Conservation (phyloP, 2,888 invertebrate genomes). For the Cerceris ruficornis region DNA sequence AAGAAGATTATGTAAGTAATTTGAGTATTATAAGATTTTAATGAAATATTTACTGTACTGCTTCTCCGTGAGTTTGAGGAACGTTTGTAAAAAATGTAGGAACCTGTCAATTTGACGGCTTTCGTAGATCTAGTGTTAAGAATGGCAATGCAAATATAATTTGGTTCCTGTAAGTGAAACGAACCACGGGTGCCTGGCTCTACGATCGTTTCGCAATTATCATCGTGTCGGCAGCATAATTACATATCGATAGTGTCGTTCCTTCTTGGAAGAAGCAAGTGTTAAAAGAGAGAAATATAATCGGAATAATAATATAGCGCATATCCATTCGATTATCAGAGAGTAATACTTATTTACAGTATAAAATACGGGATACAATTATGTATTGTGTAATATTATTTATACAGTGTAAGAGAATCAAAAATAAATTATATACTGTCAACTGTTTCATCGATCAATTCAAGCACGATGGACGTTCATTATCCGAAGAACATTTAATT, state of each 20-base stretch:
- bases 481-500: too few relatives aligned
- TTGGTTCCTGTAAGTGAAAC: too few relatives aligned
- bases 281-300: conserved; percentile 14
- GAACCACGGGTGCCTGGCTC: background rate
- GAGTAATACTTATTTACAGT: conserved; percentile 6
- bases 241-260: background rate
- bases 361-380: conserved; percentile 20
- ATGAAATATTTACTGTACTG: too few relatives aligned
- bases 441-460: too few relatives aligned
- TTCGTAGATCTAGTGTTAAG: too few relatives aligned
- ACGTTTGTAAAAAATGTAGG: too few relatives aligned
- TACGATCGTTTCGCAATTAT: background rate
- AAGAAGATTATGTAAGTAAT: too few relatives aligned
- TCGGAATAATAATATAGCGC: conserved; percentile 8
- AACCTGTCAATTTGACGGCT: too few relatives aligned
- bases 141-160: too few relatives aligned
- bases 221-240: background rate
- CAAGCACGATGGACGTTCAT: background rate
- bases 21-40: too few relatives aligned
- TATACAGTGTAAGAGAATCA: conserved; percentile 37
- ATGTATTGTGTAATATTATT: conserved; percentile 50
- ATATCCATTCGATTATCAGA: conserved; percentile 13
- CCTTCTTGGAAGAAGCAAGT: conserved; percentile 33
- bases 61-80: too few relatives aligned
- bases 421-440: conserved; percentile 16